These are phyloP conservation scores for Agrotis puta DNA, from an alignment of 2,888 invertebrate species.

Conservation along the genomic window DNA sequence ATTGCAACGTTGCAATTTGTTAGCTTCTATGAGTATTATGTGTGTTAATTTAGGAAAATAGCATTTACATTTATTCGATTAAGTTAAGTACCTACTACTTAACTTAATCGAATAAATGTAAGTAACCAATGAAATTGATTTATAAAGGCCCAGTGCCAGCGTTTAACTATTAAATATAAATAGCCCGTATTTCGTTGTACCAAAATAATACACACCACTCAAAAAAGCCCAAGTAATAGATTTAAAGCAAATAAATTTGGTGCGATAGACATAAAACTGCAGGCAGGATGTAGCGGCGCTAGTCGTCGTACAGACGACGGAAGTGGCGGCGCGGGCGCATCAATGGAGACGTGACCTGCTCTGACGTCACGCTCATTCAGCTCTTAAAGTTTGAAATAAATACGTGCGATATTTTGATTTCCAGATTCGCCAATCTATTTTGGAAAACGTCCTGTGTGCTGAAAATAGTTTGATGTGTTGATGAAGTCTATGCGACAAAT, in stretches of 20 bases:
- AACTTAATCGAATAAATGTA: background rate
- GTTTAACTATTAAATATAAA: background rate
- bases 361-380: conserved; percentile 77
- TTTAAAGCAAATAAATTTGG: conserved; percentile 55
- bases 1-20: conserved; percentile 28
- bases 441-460: conserved; percentile 20
- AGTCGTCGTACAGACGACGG: conserved; percentile 76
- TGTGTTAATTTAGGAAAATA: background rate
- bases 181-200: conserved; percentile 1
- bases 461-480: conserved; percentile 38
- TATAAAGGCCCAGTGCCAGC: background rate
- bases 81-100: too few species aligned
- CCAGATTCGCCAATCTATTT: conserved; percentile 50
- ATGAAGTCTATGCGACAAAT: conserved; percentile 7
- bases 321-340: conserved; percentile 83
- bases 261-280: conserved; percentile 71
- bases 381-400: conserved; percentile 55
- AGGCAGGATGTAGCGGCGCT: conserved; percentile 88
- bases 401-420: conserved; percentile 48
- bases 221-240: conserved; percentile 29
- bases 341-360: conserved; percentile 82
- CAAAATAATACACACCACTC: conserved; percentile 1
- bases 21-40: background rate
- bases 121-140: background rate
- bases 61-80: too few species aligned